Base-by-base conservation (phyloP, 2,888 invertebrate genomes). In the Troilus luridus region DNA sequence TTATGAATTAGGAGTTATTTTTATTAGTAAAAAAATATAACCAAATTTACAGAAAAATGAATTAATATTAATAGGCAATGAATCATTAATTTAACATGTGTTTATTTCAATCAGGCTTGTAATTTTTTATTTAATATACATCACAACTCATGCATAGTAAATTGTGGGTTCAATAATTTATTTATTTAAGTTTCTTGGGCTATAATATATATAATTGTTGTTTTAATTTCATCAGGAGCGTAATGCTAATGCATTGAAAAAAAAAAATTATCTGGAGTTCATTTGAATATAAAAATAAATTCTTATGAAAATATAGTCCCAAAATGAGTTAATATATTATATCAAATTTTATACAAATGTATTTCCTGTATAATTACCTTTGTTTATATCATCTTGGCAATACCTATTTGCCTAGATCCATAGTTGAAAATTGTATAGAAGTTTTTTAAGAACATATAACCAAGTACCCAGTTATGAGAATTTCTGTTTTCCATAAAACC, bases 401-500 rank as follows among this genome's bases (percentile, higher is more conserved):
- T 7, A 2, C 89, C 89, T 64, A 89, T 64, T 89, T 64, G 17
- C 12, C 62, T 89, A 6, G 60, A 5, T 56, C 89, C 89, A 21
- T 54, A 41, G 54, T 89, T 54, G n/a, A 64, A 89, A 21, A 89
- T 62, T 8, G 89, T 89, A 14, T 89, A 89, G 41, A 89, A 62
- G 21, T 62, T 67, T 64, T 62, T n/a, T 6, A 89, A 62, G 67
- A 89, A 89, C 2, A 64, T 19, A 54, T 64, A 60, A n/a, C 89
- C 89, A 54, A 89, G 41, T 89, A 89, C 62, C 89, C 89, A 89
- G 14, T 19, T n/a, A 64, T 24, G n/a, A 24, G 60, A 54, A 62
- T 64, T 89, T 60, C 62, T 62, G n/a, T 54, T 64, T 54, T 89
- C 89, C 64, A 89, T 89, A 21, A 89, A 89, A 27, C 89, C 89